These are phyloP conservation scores for Leguminivora glycinivorella DNA, from an alignment of 1,140 invertebrate species.

Conservation along the genomic window DNA sequence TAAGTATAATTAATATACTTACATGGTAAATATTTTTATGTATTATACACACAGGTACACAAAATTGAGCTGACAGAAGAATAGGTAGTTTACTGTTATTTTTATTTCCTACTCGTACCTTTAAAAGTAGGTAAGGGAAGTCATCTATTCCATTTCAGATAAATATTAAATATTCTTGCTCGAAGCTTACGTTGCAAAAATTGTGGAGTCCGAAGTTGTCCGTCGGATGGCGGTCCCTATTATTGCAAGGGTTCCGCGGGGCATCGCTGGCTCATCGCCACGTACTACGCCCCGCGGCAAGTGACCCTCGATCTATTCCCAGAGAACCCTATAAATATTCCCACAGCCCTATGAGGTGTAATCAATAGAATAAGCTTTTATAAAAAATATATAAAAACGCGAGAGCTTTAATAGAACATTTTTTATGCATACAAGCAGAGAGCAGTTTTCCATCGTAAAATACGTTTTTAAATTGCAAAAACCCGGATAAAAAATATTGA, in stretches of 20 bases:
- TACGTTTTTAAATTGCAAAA: slow-evolving; percentile 1
- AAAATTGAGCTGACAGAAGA: too few species aligned
- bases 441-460: slow-evolving; percentile 4
- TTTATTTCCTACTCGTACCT: too few species aligned
- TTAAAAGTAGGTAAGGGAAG: background rate
- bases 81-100: too few species aligned
- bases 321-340: slow-evolving; percentile 17
- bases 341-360: slow-evolving; percentile 4
- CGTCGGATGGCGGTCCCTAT: background rate
- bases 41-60: too few species aligned
- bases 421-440: slow-evolving; percentile 10
- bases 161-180: background rate
- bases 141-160: background rate
- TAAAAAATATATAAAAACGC: slow-evolving; percentile 14
- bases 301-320: slow-evolving; percentile 19
- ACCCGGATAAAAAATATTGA: slow-evolving; percentile 5
- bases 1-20: too few species aligned
- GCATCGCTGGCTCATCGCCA: background rate
- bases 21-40: too few species aligned
- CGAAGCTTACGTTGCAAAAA: slow-evolving; percentile 1
- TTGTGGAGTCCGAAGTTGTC: background rate
- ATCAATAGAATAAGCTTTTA: slow-evolving; percentile 18
- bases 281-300: background rate
- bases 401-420: slow-evolving; percentile 8
- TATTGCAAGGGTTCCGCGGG: slow-evolving; percentile 10